Percentiles rank a stretch among this genome's conserved stretches.
Conservation (phyloP, 2,888 invertebrate genomes). For the Pterobdella sp. region DNA sequence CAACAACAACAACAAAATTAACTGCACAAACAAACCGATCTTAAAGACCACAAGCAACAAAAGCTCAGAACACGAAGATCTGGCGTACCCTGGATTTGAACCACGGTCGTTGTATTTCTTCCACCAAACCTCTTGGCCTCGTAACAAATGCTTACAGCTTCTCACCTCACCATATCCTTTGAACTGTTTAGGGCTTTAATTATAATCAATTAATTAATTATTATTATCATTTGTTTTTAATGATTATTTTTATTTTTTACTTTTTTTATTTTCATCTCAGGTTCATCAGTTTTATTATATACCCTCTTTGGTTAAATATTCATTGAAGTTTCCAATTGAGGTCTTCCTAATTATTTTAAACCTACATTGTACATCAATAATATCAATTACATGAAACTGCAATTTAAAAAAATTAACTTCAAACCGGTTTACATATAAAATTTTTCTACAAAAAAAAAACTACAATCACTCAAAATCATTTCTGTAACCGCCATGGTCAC, state of each 20-base stretch:
- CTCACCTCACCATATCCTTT: slow-evolving; percentile 33
- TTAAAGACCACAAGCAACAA: background rate
- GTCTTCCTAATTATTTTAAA: no score
- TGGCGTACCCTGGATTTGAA: slow-evolving; percentile 26
- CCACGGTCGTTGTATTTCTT: slow-evolving; percentile 23
- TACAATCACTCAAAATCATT: no score
- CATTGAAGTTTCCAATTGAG: no score
- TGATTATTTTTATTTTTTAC: background rate
- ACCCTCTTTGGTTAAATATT: no score
- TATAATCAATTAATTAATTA: background rate
- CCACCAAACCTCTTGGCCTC: slow-evolving; percentile 21
- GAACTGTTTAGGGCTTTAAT: background rate
- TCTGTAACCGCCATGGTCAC: no score
- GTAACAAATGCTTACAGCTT: slow-evolving; percentile 20
- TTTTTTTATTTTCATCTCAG: background rate
- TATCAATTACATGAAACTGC: no score
- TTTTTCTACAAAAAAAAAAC: no score
- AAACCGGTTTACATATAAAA: no score
- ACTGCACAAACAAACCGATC: background rate
- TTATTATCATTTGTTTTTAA: background rate
- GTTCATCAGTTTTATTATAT: no score
- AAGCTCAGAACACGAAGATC: background rate
- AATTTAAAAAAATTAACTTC: no score
- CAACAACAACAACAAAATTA: background rate
- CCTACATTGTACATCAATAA: no score